Percentiles rank a stretch among this genome's conserved stretches.
Evolutionary conservation across 2,797 vertebrate genomes (phyloP).

Genomic region (Phaenicophaeus curvirostris): DNA sequence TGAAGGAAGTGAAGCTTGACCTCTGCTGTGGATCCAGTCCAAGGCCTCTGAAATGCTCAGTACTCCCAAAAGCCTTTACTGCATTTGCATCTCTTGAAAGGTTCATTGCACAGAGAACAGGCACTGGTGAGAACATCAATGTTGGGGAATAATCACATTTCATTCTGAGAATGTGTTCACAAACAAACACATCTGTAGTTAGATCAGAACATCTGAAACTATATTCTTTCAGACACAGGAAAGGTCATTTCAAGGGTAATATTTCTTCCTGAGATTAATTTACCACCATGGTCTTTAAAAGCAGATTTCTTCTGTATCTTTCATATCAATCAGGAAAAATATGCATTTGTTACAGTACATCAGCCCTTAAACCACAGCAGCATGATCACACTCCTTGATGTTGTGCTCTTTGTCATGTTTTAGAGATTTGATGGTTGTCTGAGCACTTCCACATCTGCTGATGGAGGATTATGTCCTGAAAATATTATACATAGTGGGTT

Average conservation of each 20-base stretch:
- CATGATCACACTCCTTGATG: not conserved
- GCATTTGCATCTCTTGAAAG: not conserved
- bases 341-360: not conserved
- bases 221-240: not conserved
- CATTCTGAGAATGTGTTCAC: not conserved
- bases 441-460: not conserved
- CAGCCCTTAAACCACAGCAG: not conserved
- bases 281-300: not conserved
- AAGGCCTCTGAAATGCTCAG: not conserved
- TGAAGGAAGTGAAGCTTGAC: not conserved
- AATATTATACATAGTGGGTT: not conserved
- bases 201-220: not conserved
- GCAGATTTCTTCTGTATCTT: not conserved
- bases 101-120: not conserved
- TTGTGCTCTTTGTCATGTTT: not conserved
- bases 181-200: not conserved
- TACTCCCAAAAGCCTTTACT: not conserved
- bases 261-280: not conserved
- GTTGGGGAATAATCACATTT: not conserved
- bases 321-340: not conserved
- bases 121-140: not conserved
- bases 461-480: not conserved
- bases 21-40: not conserved
- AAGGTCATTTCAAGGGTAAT: not conserved
- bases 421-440: not conserved